Base-by-base conservation (phyloP, 2,888 invertebrate genomes). In the Drosophila helvetica region DNA sequence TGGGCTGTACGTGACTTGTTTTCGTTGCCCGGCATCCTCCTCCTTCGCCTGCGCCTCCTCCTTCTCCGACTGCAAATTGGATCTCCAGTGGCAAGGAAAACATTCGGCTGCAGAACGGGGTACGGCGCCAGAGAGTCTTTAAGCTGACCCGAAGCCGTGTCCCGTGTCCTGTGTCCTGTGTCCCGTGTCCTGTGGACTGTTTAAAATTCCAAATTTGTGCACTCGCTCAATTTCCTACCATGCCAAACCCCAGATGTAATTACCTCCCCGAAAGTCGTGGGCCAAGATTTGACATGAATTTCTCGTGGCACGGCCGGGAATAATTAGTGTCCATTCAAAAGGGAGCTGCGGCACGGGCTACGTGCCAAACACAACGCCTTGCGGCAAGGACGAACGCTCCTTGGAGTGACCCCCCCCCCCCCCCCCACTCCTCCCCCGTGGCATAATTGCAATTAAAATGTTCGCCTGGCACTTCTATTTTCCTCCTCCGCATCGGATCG, bases 141-240 rank as follows among this genome's bases (percentile, higher is more conserved):
- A 69, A 69, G 38, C 38, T 69, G 43, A 72, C 63, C 52, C 63
- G 27, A 54, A 62, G 51, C 43, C 27, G 43, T 7, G 38, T 61
- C 30, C 30, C 1, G 30, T 10, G 30, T 30, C 3, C 33, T 4
- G 33, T 33, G 12, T 33, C 33, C 30, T 12, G 30, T 30, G 30
- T 30, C 2, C 33, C 15, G 33, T 33, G 12, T 38, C 6, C 38
- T 2, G 38, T 38, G 15, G 15, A 51, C 80, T 82, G 74, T 62
- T 86, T 90, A 70, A 83, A 81, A 86, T 88, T 89, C 86, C 64
- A 46, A 78, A 85, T 76, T 80, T 86, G 88, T 90, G 79, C 83
- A 80, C 79, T 86, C 88, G 90, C 90, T 86, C 90, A 90, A 90
- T 90, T 90, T 90, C 90, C 89, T 86, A 75, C 62, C 77, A 80